phyloP scores from a whole-genome alignment of 2,113 vertebrate species.

The Columba janthina region DNA sequence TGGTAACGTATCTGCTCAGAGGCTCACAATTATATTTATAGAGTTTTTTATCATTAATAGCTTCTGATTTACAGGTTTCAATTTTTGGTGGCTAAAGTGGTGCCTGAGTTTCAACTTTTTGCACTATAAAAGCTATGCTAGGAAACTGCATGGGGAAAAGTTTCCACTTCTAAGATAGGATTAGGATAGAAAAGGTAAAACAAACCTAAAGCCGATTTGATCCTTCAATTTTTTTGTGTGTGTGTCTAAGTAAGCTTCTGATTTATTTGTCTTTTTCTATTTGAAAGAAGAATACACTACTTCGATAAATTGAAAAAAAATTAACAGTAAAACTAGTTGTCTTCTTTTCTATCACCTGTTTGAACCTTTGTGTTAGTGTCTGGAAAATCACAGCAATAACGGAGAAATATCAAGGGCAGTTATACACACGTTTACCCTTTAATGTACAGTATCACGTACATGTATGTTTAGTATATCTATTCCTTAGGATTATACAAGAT shows the following conservation, averaged over 20 bases:
- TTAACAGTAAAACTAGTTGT: background rate
- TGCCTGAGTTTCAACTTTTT: background rate
- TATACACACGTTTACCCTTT: background rate
- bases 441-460: background rate
- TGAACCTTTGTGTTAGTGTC: background rate
- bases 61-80: background rate
- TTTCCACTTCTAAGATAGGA: background rate
- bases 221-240: background rate
- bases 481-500: background rate
- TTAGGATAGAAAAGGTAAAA: background rate
- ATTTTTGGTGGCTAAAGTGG: background rate
- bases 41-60: background rate
- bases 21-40: background rate
- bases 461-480: background rate
- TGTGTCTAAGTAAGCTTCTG: background rate
- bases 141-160: background rate
- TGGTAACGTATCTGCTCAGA: background rate
- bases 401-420: background rate
- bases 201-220: background rate
- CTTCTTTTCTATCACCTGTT: background rate
- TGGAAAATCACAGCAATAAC: background rate
- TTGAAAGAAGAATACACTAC: background rate
- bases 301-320: background rate
- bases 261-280: background rate
- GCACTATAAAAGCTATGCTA: background rate